phyloP scores from a whole-genome alignment of 2,888 invertebrate species.

The Eupithecia insigniata region DNA sequence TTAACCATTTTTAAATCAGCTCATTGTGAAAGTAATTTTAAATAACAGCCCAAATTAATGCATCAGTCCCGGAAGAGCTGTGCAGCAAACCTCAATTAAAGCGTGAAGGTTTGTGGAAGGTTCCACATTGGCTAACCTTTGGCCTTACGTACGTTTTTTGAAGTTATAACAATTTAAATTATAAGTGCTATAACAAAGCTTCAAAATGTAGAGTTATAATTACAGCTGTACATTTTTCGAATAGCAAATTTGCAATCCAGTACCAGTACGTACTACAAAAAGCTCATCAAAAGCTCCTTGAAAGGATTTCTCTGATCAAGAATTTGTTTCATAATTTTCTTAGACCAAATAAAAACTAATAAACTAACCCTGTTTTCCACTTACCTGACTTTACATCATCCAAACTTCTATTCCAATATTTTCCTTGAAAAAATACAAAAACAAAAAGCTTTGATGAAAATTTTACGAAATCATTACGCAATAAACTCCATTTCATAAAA shows the following conservation, averaged over 20 bases:
- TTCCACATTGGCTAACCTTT: slow-evolving; percentile 22
- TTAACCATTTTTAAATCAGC: not conserved
- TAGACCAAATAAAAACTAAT: not conserved
- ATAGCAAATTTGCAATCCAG: not conserved
- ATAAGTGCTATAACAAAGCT: too few relatives aligned
- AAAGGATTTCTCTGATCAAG: not conserved
- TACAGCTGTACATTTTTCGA: not conserved
- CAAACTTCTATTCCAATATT: not conserved
- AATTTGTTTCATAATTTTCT: not conserved
- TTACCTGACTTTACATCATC: not conserved
- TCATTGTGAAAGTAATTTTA: not conserved
- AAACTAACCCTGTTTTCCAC: too few relatives aligned
- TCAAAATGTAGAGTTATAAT: too few relatives aligned
- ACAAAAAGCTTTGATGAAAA: not conserved
- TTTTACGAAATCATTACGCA: not conserved
- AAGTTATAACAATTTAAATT: too few relatives aligned
- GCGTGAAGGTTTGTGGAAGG: slow-evolving; percentile 34
- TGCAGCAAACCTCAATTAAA: slow-evolving; percentile 25
- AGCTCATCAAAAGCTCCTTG: not conserved
- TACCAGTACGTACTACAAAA: not conserved
- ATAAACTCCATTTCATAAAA: not conserved
- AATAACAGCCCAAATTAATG: slow-evolving; percentile 24
- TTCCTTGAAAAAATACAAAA: not conserved
- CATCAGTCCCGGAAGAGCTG: slow-evolving; percentile 38
- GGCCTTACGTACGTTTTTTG: not conserved